phyloP scores from a whole-genome alignment of 2,797 vertebrate species.

The Pitangus sulphuratus region DNA sequence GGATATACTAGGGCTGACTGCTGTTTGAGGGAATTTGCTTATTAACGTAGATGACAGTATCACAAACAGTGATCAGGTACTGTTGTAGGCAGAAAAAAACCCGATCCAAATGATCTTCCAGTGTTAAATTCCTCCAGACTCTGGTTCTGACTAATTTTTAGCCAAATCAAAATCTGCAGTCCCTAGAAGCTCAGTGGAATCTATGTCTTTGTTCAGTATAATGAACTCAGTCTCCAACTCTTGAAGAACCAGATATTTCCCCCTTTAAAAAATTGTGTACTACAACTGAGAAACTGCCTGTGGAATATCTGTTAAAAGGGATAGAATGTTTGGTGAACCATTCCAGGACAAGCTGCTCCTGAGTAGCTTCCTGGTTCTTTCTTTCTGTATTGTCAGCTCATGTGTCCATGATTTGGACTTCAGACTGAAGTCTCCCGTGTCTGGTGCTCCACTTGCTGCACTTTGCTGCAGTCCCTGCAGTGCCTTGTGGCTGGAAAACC shows the following conservation, averaged over 20 bases:
- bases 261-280: background rate
- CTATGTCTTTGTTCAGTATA: background rate
- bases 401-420: background rate
- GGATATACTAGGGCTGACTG: background rate
- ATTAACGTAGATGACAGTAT: background rate
- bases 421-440: background rate
- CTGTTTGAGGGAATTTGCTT: slow-evolving; percentile 19
- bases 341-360: background rate
- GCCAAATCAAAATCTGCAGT: background rate
- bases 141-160: background rate
- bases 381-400: background rate
- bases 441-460: background rate
- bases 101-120: background rate
- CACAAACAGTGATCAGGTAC: background rate
- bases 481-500: background rate
- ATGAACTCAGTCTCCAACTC: background rate
- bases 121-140: background rate
- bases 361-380: background rate
- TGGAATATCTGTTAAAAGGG: background rate
- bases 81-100: background rate
- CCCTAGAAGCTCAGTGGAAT: background rate
- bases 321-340: background rate
- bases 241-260: background rate
- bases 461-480: background rate
- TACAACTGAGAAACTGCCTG: background rate